Evolutionary conservation across 1,140 invertebrate species (phyloP).

Genomic region (Ericerus pela): DNA sequence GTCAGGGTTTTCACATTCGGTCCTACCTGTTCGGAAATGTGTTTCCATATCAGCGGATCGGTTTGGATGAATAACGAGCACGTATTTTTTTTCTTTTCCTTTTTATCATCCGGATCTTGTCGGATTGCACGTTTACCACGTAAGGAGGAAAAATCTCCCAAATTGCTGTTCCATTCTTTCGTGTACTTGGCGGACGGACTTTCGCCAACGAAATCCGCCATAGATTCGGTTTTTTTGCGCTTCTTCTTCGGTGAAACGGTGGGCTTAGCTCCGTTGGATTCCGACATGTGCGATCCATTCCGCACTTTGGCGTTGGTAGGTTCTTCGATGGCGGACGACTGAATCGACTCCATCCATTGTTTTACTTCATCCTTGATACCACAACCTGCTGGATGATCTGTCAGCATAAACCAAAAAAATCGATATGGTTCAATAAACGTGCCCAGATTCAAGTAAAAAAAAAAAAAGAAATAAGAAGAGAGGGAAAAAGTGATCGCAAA

Average conservation of each 20-base stretch:
- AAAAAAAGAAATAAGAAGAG: background rate
- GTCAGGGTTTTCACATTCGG: no score
- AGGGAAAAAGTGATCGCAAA: background rate
- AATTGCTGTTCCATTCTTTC: conserved; percentile 39
- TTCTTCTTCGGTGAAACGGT: background rate
- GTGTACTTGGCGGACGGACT: conserved; percentile 45
- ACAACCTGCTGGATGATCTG: conserved; percentile 66
- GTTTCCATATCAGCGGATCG: conserved; percentile 91
- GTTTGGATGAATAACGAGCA: conserved; percentile 95
- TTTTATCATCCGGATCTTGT: no score
- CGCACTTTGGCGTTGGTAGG: background rate
- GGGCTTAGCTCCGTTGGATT: background rate
- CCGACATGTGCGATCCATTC: background rate
- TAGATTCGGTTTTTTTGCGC: conserved; percentile 11
- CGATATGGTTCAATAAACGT: background rate
- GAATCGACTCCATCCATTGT: conserved; percentile 83
- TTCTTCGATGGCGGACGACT: conserved; percentile 66
- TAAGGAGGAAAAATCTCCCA: conserved; percentile 16
- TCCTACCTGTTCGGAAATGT: conserved; percentile 53
- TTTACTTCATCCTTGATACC: conserved; percentile 71
- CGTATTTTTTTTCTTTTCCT: conserved; percentile 60
- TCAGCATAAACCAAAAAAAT: conserved; percentile 19
- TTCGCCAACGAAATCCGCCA: conserved; percentile 22
- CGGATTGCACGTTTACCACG: conserved; percentile 37
- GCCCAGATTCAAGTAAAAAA: no score